phyloP scores from a whole-genome alignment of 2,888 invertebrate genomes.

The Ctenicera cuprea region DNA sequence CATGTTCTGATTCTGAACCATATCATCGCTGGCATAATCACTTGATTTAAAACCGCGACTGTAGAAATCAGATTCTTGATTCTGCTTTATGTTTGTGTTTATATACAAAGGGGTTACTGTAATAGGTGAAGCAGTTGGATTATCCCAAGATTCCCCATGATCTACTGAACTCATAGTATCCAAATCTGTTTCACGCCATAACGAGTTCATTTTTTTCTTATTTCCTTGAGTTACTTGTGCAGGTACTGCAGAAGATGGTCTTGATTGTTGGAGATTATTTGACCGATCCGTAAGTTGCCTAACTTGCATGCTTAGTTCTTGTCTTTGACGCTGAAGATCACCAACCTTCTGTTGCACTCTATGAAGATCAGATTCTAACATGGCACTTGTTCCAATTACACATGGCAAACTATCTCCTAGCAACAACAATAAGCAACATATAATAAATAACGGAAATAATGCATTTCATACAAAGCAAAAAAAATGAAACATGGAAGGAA shows the following conservation, averaged over 20 bases:
- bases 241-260: slow-evolving; percentile 62
- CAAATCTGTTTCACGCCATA: slow-evolving; percentile 93
- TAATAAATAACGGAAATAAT: slow-evolving; percentile 30
- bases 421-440: slow-evolving; percentile 50
- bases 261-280: slow-evolving; percentile 80
- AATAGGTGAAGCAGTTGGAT: slow-evolving; percentile 65
- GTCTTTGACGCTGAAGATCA: slow-evolving; percentile 89
- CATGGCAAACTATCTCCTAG: slow-evolving; percentile 72
- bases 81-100: slow-evolving; percentile 75
- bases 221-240: slow-evolving; percentile 58
- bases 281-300: slow-evolving; percentile 89
- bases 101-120: slow-evolving; percentile 81
- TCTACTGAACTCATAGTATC: slow-evolving; percentile 88
- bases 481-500: slow-evolving; percentile 16
- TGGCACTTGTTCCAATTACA: slow-evolving; percentile 77
- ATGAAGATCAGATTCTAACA: slow-evolving; percentile 86
- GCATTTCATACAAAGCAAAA: slow-evolving; percentile 16
- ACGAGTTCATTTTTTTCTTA: slow-evolving; percentile 79
- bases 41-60: slow-evolving; percentile 79
- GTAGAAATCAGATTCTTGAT: slow-evolving; percentile 64
- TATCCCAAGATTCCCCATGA: slow-evolving; percentile 76
- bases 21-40: slow-evolving; percentile 67
- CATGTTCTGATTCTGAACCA: slow-evolving; percentile 60
- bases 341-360: slow-evolving; percentile 90
- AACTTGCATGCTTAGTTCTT: slow-evolving; percentile 90